A percentile compares a stretch with the other conserved stretches of the same genome.
These are phyloP conservation scores for Eucriotettix oculatus DNA, from an alignment of 2,888 invertebrate species.

Conservation along the genomic window DNA sequence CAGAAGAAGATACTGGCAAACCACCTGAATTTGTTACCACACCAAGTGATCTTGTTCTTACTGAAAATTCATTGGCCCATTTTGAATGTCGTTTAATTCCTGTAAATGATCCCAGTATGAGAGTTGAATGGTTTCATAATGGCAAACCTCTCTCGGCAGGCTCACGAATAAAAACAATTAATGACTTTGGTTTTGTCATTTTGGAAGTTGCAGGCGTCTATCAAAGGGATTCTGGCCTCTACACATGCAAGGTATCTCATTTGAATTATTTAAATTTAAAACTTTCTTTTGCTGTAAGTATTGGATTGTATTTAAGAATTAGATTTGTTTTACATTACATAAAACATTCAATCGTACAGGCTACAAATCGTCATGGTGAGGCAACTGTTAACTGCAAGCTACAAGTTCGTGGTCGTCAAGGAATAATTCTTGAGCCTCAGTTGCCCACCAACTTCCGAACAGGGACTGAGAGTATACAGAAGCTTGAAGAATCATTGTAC, in stretches of 20 bases:
- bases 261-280: neutral
- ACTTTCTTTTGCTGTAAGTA: neutral
- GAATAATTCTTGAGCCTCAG: constrained; percentile 78
- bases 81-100: constrained; percentile 83
- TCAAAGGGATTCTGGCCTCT: constrained; percentile 80
- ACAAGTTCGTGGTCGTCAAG: constrained; percentile 73
- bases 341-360: constrained; percentile 22
- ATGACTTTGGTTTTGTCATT: constrained; percentile 95
- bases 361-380: constrained; percentile 81
- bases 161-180: constrained; percentile 86
- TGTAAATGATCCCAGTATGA: constrained; percentile 81
- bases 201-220: constrained; percentile 90
- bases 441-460: constrained; percentile 71
- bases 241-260: constrained; percentile 55
- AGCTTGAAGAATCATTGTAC: constrained; percentile 74
- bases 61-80: constrained; percentile 79
- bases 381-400: constrained; percentile 75
- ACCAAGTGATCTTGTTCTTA: constrained; percentile 64
- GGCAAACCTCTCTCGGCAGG: constrained; percentile 83
- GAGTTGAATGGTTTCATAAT: constrained; percentile 96
- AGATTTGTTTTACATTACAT: neutral
- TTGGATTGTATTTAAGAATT: neutral
- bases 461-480: constrained; percentile 81
- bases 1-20: constrained; percentile 68
- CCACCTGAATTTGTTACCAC: constrained; percentile 83